Base-by-base conservation (phyloP, 2,113 vertebrate species). In the Ceuthmochares aereus region DNA sequence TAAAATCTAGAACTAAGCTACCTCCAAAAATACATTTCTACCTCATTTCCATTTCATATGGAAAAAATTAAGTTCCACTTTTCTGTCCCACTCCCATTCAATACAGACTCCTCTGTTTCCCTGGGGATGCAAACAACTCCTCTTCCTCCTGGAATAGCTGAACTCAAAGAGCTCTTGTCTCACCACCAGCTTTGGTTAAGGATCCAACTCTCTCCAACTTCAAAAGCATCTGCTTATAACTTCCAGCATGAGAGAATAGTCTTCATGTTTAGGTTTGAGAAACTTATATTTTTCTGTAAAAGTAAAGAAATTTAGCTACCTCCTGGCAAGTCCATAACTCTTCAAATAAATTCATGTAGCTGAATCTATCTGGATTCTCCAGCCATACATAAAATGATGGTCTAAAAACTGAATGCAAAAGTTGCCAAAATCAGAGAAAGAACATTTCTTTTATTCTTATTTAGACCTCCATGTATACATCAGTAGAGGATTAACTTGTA, bases 401-500 rank as follows among this genome's bases (percentile, higher is more conserved):
- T 36, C 34, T 91, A 52, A 93, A 59, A 86, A 63, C 7, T 5
- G 43, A 64, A 75, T 26, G 25, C 10, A 49, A 75, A 84, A 55
- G 1, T 80, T 70, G 29, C 23, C 67, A 87, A 64, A 72, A 86
- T 92, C 83, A 94, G 79, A 96, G 85, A 68, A 84, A 93, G 18
- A 7, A 64, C n/a, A 60, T 87, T 79, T 81, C 49, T 89, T 36
- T 89, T 92, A 73, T 56, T 90, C 85, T 63, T 81, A 45, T 93
- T 93, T 86, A 72, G 68, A 90, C 43, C 19, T 72, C 60, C 43
- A 34, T 78, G 60, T 81, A 82, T 54, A 72, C 27, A 90, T 84
- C 73, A 90, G 76, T 81, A 64, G 68, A 58, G 70, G n/a, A 74
- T 86, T 90, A 78, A 14, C 18, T 89, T 92, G 62, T 67, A 93